Evolutionary conservation across 2,113 vertebrate genomes (phyloP), one percentile per base, ranked within the genome.

Genomic region (Lathamus discolor): DNA sequence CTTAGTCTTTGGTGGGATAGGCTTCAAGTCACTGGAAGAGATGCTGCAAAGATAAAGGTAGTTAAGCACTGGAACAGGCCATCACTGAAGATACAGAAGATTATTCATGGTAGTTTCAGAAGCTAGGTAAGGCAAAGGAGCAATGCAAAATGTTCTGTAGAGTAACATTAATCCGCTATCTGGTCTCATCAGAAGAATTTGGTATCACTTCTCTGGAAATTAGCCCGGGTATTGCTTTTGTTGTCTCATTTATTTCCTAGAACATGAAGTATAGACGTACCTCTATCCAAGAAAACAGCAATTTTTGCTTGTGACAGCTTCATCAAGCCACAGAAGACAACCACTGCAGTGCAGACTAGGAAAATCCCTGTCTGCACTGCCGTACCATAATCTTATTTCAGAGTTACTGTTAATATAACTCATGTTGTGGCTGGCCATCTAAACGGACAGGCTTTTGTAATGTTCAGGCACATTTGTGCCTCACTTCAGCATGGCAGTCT

Each of bases 261-360:
- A 83, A 39, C 6, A 29, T 22, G n/a, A 85, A 54, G n/a, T 35
- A 63, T 10, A 67, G 37, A 43, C 64, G 18, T 64, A 73, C 13
- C 68, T 63, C 68, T 48, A 12, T 20, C 20, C 24, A 72, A 49
- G 41, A 76, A 61, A 89, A 61, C 14, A 54, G n/a, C 35, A 29
- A 19, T 44, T 90, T 88, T 82, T 68, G 29, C 72, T 88, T 72
- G 5, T 72, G 76, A 94, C 83, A 94, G 66, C 61, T 93, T 95
- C 55, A 90, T 77, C 51, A 77, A 81, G 46, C 23, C 4, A 5
- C 41, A 77, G 72, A 78, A 70, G 49, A 82, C 63, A 57, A 69
- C 44, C 37, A 20, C 41, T 2, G 11, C 35, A 74, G 51, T 4
- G 11, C 39, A 84, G 18, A 48, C 6, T 13, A 83, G 44, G 31